phyloP scores from a whole-genome alignment of 2,888 invertebrate species.

The Sicus ferrugineus region DNA sequence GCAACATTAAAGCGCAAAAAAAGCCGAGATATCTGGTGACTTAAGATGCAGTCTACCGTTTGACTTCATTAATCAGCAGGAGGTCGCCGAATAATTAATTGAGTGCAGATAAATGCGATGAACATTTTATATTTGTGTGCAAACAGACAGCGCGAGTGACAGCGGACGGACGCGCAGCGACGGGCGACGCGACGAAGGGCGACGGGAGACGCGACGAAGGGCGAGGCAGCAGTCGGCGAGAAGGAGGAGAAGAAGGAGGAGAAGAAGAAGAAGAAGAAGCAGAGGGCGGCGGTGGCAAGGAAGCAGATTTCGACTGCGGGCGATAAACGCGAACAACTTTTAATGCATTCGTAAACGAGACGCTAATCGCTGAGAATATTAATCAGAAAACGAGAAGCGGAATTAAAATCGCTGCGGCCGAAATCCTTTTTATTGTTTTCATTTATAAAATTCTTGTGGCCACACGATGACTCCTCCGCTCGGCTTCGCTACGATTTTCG shows the following conservation, averaged over 20 bases:
- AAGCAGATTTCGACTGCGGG: not conserved
- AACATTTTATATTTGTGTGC: slow-evolving; percentile 35
- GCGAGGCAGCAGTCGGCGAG: not conserved
- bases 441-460: not conserved
- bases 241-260: not conserved
- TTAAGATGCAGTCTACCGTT: slow-evolving; percentile 40
- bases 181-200: no score
- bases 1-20: not conserved
- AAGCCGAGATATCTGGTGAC: slow-evolving; percentile 23
- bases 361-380: no score
- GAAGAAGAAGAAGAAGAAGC: not conserved
- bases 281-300: not conserved
- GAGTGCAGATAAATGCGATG: slow-evolving; percentile 43
- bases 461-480: not conserved
- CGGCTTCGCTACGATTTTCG: no score
- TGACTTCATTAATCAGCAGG: slow-evolving; percentile 48
- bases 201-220: not conserved
- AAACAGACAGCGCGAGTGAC: slow-evolving; percentile 32
- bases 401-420: no score
- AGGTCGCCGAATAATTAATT: slow-evolving; percentile 46
- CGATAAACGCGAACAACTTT: no score
- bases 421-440: not conserved
- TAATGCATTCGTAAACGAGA: no score
- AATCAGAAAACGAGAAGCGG: no score
- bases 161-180: slow-evolving; percentile 7